Conservation (phyloP, 1,140 invertebrate genomes). For the Micrasema longulum region DNA sequence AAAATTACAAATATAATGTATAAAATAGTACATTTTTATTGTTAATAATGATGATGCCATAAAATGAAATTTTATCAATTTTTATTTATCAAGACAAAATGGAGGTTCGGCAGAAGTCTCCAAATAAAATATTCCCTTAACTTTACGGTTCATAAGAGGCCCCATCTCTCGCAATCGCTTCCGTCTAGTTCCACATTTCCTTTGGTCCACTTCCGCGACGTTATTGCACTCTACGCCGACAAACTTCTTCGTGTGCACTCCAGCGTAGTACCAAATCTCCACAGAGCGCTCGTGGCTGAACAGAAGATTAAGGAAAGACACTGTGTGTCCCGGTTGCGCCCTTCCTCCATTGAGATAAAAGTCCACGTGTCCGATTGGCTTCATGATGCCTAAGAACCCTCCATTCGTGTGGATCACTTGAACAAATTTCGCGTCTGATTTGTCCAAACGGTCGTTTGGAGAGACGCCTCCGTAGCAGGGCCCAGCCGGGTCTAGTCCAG, state of each 20-base stretch:
- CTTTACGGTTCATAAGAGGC: neutral
- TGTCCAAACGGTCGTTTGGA: conserved; percentile 48
- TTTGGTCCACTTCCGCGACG: neutral
- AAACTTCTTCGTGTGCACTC: neutral
- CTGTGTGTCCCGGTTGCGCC: neutral
- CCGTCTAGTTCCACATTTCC: neutral
- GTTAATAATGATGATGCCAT: no score
- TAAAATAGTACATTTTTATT: no score
- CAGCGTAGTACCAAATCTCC: neutral
- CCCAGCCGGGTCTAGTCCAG: conserved; percentile 5
- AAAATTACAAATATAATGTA: no score
- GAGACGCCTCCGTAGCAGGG: neutral
- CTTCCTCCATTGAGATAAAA: conserved; percentile 36
- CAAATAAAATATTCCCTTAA: neutral
- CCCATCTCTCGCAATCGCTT: neutral
- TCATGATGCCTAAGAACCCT: conserved; percentile 1
- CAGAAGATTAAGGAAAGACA: neutral
- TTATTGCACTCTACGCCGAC: conserved; percentile 11
- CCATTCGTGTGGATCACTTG: conserved; percentile 39
- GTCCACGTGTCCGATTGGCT: conserved; percentile 31
- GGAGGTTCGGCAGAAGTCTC: neutral
- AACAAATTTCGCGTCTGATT: conserved; percentile 58
- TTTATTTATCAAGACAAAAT: neutral
- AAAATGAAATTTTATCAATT: no score
- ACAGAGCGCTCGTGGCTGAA: conserved; percentile 29